Evolutionary conservation across 1,140 invertebrate species (phyloP).

Genomic region (Geopemphigus sp.): DNA sequence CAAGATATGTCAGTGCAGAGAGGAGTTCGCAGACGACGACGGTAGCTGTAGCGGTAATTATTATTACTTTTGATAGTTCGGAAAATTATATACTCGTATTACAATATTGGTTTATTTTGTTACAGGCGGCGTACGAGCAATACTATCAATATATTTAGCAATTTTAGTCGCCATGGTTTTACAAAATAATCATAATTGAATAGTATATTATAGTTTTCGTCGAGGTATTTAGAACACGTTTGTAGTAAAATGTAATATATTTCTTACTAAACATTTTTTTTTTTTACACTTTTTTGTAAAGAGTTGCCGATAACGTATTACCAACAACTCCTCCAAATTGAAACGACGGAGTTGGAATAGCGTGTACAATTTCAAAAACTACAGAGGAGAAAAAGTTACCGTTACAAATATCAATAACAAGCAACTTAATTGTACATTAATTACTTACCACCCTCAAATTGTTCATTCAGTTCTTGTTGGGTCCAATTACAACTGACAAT

Average conservation of each 20-base stretch:
- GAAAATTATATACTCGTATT: neutral
- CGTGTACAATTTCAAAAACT: constrained; percentile 16
- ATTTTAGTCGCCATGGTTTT: constrained; percentile 11
- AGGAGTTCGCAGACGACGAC: constrained; percentile 20
- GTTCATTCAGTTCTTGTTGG: constrained; percentile 33
- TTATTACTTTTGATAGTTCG: neutral
- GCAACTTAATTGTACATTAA: neutral
- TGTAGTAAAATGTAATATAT: constrained; percentile 9
- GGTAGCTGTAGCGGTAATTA: constrained; percentile 29
- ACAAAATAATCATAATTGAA: constrained; percentile 23
- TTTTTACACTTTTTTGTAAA: constrained; percentile 39
- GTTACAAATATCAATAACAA: neutral
- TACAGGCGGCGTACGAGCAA: constrained; percentile 13
- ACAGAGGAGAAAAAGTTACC: neutral
- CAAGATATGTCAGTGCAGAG: constrained; percentile 35
- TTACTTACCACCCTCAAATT: constrained; percentile 25
- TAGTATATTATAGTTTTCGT: neutral
- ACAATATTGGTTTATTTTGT: neutral
- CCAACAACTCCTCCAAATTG: constrained; percentile 45
- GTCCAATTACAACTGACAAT: constrained; percentile 45
- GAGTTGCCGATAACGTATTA: constrained; percentile 39
- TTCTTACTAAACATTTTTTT: neutral
- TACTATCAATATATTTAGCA: constrained; percentile 22
- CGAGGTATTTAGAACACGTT: neutral
- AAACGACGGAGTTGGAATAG: constrained; percentile 26